A percentile compares a stretch with the other conserved stretches of the same genome.
Evolutionary conservation across 2,797 vertebrate species (phyloP).

Genomic region (Orestias chungarensis): DNA sequence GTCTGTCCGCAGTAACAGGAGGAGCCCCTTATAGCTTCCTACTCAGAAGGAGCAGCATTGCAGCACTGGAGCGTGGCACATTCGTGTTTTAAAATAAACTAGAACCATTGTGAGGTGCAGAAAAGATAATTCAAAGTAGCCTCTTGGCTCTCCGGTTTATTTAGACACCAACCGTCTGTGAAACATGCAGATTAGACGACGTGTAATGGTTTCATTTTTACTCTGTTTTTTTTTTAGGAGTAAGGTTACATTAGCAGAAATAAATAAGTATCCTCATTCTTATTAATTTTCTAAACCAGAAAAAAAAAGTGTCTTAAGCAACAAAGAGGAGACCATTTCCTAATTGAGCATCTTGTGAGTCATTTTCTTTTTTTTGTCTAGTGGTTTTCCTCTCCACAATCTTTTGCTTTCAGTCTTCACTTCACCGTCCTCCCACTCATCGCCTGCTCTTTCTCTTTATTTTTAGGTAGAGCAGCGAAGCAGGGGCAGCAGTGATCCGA

Average conservation of each 20-base stretch:
- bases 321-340: slow-evolving; percentile 1
- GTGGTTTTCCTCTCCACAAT: slow-evolving; percentile 28
- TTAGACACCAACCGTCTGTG: neutral
- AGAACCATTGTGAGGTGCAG: slow-evolving; percentile 13
- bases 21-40: slow-evolving; percentile 55
- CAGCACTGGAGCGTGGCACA: slow-evolving; percentile 31
- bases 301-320: slow-evolving; percentile 1
- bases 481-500: slow-evolving; percentile 72
- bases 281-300: neutral
- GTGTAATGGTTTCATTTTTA: neutral
- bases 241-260: neutral
- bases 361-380: slow-evolving; percentile 4
- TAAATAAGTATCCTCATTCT: neutral
- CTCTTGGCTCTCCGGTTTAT: slow-evolving; percentile 3
- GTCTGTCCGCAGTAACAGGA: slow-evolving; percentile 66
- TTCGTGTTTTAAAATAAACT: slow-evolving; percentile 47
- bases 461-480: slow-evolving; percentile 78
- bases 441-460: slow-evolving; percentile 33
- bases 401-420: slow-evolving; percentile 35
- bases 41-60: slow-evolving; percentile 54
- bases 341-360: neutral
- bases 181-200: slow-evolving; percentile 3
- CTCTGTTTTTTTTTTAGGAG: neutral
- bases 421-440: slow-evolving; percentile 45
- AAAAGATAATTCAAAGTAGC: slow-evolving; percentile 20